Conservation (phyloP, 2,113 vertebrate species). For the Anoura caudifer region DNA sequence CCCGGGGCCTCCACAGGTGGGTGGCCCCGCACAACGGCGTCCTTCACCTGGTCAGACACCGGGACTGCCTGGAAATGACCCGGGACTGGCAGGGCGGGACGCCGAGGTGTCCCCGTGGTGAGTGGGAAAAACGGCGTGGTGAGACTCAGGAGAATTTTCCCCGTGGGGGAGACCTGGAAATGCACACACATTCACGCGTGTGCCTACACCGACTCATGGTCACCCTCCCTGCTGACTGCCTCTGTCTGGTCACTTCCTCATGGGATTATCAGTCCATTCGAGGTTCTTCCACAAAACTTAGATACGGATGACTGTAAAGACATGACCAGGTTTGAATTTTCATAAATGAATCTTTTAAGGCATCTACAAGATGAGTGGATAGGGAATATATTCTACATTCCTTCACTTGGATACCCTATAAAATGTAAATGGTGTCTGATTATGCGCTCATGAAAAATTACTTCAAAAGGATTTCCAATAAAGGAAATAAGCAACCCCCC, state of each 20-base stretch:
- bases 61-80: not conserved
- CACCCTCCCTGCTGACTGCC: not conserved
- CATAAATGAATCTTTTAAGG: not conserved
- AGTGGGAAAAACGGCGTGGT: not conserved
- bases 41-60: too few relatives aligned
- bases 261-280: not conserved
- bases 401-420: not conserved
- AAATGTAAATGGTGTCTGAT: not conserved
- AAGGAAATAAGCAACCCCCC: not conserved
- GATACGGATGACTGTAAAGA: not conserved
- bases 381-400: not conserved
- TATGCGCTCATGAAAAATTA: not conserved
- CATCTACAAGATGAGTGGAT: accelerated
- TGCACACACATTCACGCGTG: too few relatives aligned
- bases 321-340: not conserved
- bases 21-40: too few relatives aligned
- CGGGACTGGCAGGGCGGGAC: accelerated
- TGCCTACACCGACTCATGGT: too few relatives aligned
- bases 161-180: accelerated
- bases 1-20: too few relatives aligned
- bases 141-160: not conserved
- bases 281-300: not conserved
- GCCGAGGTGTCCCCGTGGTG: not conserved
- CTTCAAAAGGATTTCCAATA: not conserved
- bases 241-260: not conserved